phyloP scores from a whole-genome alignment of 1,140 invertebrate species.

The Pachypsylla venusta region DNA sequence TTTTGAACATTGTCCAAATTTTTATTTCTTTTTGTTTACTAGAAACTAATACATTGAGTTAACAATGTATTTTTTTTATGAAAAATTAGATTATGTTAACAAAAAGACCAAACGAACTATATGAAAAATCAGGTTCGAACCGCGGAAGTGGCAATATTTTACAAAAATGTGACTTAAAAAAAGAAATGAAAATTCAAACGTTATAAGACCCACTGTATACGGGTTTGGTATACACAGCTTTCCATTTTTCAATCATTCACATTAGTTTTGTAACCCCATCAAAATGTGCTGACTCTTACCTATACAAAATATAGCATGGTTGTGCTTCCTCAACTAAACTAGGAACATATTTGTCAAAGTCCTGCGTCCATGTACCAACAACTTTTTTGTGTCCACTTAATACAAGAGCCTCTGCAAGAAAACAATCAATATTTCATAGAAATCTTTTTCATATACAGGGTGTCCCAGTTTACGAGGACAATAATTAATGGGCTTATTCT shows the following conservation, averaged over 20 bases:
- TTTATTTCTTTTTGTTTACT: too few relatives aligned
- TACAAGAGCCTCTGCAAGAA: constrained; percentile 54
- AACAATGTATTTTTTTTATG: too few relatives aligned
- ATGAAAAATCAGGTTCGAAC: neutral
- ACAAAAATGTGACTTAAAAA: constrained; percentile 11
- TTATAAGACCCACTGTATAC: neutral
- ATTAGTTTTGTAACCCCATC: too few relatives aligned
- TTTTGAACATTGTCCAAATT: too few relatives aligned
- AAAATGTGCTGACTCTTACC: too few relatives aligned
- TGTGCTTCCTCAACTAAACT: constrained; percentile 66
- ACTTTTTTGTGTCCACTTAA: constrained; percentile 48
- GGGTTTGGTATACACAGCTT: constrained; percentile 17
- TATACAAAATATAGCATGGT: constrained; percentile 86
- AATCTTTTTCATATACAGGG: neutral
- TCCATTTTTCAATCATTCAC: too few relatives aligned
- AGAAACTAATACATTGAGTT: too few relatives aligned
- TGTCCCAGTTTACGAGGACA: too few relatives aligned
- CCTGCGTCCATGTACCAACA: constrained; percentile 67
- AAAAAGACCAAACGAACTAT: neutral
- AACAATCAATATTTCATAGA: neutral
- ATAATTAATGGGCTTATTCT: too few relatives aligned
- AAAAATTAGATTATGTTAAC: too few relatives aligned
- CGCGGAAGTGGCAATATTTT: constrained; percentile 24
- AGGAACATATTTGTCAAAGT: constrained; percentile 68
- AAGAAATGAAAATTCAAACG: neutral